These are phyloP conservation scores for Eleutherodactylus coqui DNA, from an alignment of 2,797 vertebrate genomes.

Conservation along the genomic window DNA sequence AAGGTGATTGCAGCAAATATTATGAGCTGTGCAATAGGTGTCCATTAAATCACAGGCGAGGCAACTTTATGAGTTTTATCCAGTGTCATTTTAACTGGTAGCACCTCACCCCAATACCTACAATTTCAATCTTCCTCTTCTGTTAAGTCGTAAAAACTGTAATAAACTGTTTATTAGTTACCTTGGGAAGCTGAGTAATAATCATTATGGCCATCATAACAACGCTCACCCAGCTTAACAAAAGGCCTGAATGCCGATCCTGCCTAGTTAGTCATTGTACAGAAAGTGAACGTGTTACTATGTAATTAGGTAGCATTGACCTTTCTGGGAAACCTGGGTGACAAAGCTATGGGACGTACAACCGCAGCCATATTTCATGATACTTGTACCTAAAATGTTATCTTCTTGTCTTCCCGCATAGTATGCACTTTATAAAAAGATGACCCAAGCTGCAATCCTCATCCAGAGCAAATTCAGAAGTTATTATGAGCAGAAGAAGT, in stretches of 20 bases:
- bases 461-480: slow-evolving; percentile 99
- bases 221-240: not conserved
- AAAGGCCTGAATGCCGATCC: not conserved
- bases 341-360: not conserved
- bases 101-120: not conserved
- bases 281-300: not conserved
- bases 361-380: not conserved
- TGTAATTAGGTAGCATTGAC: not conserved
- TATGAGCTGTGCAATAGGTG: not conserved
- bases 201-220: not conserved
- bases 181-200: not conserved
- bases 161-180: too few species aligned
- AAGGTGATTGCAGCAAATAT: slow-evolving; percentile 14
- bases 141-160: too few species aligned
- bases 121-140: not conserved
- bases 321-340: not conserved
- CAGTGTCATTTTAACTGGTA: not conserved
- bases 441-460: slow-evolving; percentile 99
- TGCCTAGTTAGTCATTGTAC: not conserved
- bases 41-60: not conserved
- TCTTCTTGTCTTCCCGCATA: slow-evolving; percentile 72
- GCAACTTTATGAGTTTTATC: not conserved
- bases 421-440: slow-evolving; percentile 99
- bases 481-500: slow-evolving; percentile 97
- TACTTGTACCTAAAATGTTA: too few species aligned